phyloP scores from a whole-genome alignment of 2,797 vertebrate species.

The Brotula barbata region DNA sequence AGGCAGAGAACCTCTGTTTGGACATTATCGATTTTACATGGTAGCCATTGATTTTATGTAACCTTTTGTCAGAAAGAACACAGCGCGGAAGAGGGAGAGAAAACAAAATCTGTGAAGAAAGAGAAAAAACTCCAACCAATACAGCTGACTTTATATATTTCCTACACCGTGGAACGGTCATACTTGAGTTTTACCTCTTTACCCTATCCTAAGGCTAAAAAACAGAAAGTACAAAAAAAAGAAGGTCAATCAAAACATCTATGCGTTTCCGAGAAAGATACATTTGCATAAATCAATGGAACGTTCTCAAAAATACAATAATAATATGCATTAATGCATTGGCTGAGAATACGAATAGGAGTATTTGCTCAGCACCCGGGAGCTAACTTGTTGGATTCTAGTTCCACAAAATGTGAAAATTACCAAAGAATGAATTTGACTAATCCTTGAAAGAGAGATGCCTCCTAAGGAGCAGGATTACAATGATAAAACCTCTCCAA shows the following conservation, averaged over 20 bases:
- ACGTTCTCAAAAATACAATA: constrained; percentile 41
- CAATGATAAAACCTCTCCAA: constrained; percentile 43
- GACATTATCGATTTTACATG: constrained; percentile 60
- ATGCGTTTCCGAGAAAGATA: constrained; percentile 30
- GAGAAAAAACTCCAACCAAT: constrained; percentile 32
- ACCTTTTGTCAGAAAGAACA: constrained; percentile 63
- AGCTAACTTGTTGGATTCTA: constrained; percentile 52
- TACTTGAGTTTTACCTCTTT: constrained; percentile 19
- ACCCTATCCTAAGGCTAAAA: constrained; percentile 39
- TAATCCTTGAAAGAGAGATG: constrained; percentile 51
- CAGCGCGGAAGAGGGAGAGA: constrained; percentile 32
- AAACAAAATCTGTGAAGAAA: constrained; percentile 36
- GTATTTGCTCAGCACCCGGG: constrained; percentile 24
- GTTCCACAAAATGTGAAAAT: constrained; percentile 51
- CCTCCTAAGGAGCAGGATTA: constrained; percentile 28
- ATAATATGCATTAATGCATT: constrained; percentile 68
- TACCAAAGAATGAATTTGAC: constrained; percentile 65
- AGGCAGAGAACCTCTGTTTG: constrained; percentile 53
- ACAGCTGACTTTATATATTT: constrained; percentile 36
- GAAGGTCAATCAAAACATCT: constrained; percentile 5
- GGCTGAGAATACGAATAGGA: constrained; percentile 36
- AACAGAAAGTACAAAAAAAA: constrained; percentile 22
- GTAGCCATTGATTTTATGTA: constrained; percentile 68
- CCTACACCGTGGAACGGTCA: constrained; percentile 14
- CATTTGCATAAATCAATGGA: constrained; percentile 60